phyloP scores from a whole-genome alignment of 2,797 vertebrate species.

The Aerospiza tachiro region DNA sequence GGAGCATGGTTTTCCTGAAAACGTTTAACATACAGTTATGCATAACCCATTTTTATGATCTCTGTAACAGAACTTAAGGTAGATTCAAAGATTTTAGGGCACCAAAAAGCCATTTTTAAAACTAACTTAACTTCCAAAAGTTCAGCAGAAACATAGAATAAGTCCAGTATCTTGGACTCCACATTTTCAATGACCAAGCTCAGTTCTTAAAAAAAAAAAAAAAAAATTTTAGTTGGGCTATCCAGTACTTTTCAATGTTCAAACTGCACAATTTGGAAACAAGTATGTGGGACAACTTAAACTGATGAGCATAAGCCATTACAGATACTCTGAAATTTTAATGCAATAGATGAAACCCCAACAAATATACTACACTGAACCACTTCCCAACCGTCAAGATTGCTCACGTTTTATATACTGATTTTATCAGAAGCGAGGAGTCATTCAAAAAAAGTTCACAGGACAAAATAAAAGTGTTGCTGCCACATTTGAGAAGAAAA shows the following conservation, averaged over 20 bases:
- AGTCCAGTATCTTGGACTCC: accelerated
- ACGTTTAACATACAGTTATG: accelerated
- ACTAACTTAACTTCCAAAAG: not conserved
- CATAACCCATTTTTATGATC: accelerated
- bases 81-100: not conserved
- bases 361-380: accelerated
- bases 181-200: accelerated
- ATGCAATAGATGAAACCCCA: accelerated
- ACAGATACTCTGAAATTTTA: not conserved
- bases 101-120: not conserved
- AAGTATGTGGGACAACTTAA: accelerated
- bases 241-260: accelerated
- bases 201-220: not conserved
- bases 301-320: accelerated
- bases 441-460: not conserved
- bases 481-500: not conserved
- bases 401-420: accelerated
- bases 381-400: accelerated
- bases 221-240: not conserved
- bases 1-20: not conserved
- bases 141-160: not conserved
- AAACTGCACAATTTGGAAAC: no score
- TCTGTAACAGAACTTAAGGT: not conserved
- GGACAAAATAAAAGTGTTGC: accelerated
- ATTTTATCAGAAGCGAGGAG: accelerated